Evolutionary conservation across 2,888 invertebrate species (phyloP).

Genomic region (Tanypteryx hageni): DNA sequence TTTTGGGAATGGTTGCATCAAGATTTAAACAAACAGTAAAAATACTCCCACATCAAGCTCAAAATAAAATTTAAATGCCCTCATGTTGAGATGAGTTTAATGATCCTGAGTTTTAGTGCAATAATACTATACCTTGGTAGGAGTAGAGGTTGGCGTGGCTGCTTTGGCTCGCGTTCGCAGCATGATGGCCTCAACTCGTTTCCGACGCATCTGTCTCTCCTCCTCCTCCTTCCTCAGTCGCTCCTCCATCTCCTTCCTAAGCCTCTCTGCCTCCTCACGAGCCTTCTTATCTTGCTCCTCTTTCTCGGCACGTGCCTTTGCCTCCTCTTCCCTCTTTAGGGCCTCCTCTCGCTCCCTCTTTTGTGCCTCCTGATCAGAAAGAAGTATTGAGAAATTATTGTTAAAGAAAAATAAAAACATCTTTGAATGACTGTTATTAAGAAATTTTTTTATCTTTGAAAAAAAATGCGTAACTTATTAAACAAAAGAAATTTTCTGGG

Average conservation of each 20-base stretch:
- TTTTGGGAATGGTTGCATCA: too few relatives aligned
- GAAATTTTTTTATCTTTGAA: too few relatives aligned
- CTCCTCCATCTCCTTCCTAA: slow-evolving; percentile 90
- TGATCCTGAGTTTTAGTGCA: too few relatives aligned
- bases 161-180: slow-evolving; percentile 85
- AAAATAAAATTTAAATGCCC: too few relatives aligned
- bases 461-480: too few relatives aligned
- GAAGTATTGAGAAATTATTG: too few relatives aligned
- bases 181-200: slow-evolving; percentile 96
- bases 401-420: too few relatives aligned
- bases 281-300: slow-evolving; percentile 88
- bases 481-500: too few relatives aligned
- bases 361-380: slow-evolving; percentile 79
- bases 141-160: slow-evolving; percentile 74
- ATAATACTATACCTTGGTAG: slow-evolving; percentile 74
- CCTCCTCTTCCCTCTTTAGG: slow-evolving; percentile 82
- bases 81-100: too few relatives aligned
- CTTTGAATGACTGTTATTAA: too few relatives aligned
- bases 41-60: too few relatives aligned
- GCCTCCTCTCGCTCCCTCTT: slow-evolving; percentile 87
- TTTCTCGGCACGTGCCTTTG: slow-evolving; percentile 81
- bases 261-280: slow-evolving; percentile 90
- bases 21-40: too few relatives aligned
- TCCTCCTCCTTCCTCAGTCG: slow-evolving; percentile 90
- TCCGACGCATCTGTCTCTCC: slow-evolving; percentile 91